These are phyloP conservation scores for Sinella curviseta DNA, from an alignment of 1,140 invertebrate genomes.

Conservation along the genomic window DNA sequence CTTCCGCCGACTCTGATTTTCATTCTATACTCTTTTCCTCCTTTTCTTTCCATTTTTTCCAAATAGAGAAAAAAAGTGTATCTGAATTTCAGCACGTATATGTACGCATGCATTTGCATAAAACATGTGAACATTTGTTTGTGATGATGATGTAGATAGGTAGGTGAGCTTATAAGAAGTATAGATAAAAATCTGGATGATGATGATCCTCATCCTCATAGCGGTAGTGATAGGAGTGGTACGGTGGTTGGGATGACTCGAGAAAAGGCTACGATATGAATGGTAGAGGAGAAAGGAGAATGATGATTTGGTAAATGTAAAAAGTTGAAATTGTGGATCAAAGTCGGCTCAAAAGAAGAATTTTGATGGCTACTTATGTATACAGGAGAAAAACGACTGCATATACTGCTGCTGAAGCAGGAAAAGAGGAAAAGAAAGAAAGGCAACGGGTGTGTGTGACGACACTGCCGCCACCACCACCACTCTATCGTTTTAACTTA, in stretches of 20 bases:
- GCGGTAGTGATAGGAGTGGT: too few relatives aligned
- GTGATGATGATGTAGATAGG: background rate
- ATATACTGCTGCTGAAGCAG: background rate
- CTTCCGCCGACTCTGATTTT: background rate
- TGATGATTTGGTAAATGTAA: slow-evolving; percentile 17
- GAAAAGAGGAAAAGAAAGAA: background rate
- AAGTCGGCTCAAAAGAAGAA: slow-evolving; percentile 21
- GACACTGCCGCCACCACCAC: background rate
- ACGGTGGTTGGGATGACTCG: too few relatives aligned
- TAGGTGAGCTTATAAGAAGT: background rate
- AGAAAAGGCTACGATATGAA: background rate
- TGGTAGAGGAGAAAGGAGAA: background rate
- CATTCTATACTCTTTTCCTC: background rate
- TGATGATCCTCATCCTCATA: slow-evolving; percentile 1
- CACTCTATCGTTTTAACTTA: too few relatives aligned
- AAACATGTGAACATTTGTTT: slow-evolving; percentile 22
- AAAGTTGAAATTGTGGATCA: slow-evolving; percentile 27
- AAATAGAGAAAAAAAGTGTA: too few relatives aligned
- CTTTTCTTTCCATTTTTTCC: background rate
- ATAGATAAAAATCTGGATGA: background rate
- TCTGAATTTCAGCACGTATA: background rate
- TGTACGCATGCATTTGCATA: slow-evolving; percentile 3
- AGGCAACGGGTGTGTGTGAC: slow-evolving; percentile 2
- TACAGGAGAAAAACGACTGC: background rate
- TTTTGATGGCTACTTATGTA: slow-evolving; percentile 17